phyloP scores from a whole-genome alignment of 2,113 vertebrate genomes.

The Tringa solitaria region DNA sequence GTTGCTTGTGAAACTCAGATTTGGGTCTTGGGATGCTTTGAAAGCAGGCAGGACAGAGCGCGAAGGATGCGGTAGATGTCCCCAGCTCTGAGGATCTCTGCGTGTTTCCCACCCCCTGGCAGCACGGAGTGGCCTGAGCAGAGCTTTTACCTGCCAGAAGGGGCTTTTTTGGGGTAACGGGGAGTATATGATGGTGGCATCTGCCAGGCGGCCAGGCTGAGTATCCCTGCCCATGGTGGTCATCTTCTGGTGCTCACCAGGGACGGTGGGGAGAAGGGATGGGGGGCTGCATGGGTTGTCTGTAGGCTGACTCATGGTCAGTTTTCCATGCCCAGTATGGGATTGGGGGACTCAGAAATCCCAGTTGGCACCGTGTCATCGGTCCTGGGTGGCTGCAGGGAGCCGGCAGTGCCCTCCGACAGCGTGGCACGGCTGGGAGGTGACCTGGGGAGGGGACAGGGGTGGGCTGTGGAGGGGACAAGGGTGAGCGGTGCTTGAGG shows the following conservation, averaged over 20 bases:
- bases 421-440: not conserved
- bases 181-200: not conserved
- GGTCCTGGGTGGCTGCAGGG: not conserved
- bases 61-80: not conserved
- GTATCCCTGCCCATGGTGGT: not conserved
- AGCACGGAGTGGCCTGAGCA: not conserved
- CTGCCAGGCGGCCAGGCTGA: not conserved
- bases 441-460: too few relatives aligned
- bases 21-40: not conserved
- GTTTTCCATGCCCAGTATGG: not conserved
- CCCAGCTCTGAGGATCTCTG: not conserved
- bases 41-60: not conserved
- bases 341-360: not conserved
- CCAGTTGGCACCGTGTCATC: not conserved
- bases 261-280: not conserved
- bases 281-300: not conserved
- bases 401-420: not conserved
- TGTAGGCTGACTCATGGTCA: not conserved
- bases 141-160: not conserved
- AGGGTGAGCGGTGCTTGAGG: accelerated
- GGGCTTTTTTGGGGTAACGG: accelerated
- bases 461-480: not conserved
- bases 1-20: not conserved
- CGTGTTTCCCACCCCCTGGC: accelerated
- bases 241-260: not conserved